Evolutionary conservation across 2,797 vertebrate genomes (phyloP).

Genomic region (Clarias laeviceps): DNA sequence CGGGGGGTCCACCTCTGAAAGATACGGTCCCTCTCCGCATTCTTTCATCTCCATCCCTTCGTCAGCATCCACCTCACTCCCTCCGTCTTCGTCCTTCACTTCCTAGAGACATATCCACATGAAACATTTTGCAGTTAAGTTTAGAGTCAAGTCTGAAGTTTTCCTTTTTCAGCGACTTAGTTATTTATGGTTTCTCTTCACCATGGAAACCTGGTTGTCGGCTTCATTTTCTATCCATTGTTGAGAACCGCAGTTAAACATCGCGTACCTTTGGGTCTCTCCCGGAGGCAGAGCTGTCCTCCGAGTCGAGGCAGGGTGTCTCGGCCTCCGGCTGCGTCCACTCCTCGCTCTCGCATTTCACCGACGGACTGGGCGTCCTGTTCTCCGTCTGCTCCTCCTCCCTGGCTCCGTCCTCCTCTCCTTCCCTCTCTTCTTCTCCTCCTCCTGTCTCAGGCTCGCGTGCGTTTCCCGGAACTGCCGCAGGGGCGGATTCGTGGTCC

Average conservation of each 20-base stretch:
- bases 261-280: conserved; percentile 76
- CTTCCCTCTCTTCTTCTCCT: conserved; percentile 54
- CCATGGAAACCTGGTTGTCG: neutral
- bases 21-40: conserved; percentile 83
- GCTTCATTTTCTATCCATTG: neutral
- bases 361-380: conserved; percentile 51
- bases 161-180: neutral
- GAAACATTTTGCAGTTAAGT: neutral
- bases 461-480: conserved; percentile 20
- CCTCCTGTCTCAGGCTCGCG: conserved; percentile 47
- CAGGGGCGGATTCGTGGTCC: conserved; percentile 41
- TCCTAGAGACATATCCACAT: conserved; percentile 66
- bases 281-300: conserved; percentile 80
- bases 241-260: neutral
- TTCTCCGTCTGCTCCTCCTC: conserved; percentile 47
- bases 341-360: conserved; percentile 77
- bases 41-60: conserved; percentile 93
- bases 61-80: conserved; percentile 82
- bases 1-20: conserved; percentile 94
- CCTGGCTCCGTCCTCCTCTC: conserved; percentile 56
- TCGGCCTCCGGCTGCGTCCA: conserved; percentile 75
- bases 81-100: conserved; percentile 93
- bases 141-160: neutral
- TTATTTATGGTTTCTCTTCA: neutral
- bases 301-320: conserved; percentile 75